Evolutionary conservation across 2,888 invertebrate species (phyloP).

Genomic region (Caenorhabditis sulstoni): DNA sequence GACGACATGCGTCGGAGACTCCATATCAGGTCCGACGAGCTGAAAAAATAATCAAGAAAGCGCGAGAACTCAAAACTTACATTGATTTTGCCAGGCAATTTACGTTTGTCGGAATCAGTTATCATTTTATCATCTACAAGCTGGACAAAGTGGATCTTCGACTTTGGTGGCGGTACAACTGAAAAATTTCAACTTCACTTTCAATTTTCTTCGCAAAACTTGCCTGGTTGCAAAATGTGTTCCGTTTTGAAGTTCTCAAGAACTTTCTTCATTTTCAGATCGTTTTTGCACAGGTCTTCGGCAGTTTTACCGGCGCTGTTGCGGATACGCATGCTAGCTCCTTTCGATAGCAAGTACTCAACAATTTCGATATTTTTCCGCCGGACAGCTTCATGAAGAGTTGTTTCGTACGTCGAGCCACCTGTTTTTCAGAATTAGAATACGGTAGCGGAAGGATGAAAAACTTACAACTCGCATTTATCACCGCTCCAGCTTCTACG

Average conservation of each 20-base stretch:
- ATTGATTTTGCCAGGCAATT: conserved; percentile 55
- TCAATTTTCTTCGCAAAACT: not conserved
- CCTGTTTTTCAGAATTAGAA: no score
- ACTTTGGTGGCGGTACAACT: conserved; percentile 59
- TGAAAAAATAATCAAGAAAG: conserved; percentile 30
- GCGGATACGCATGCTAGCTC: conserved; percentile 57
- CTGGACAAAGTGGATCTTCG: conserved; percentile 45
- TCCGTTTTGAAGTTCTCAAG: conserved; percentile 30
- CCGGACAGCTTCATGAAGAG: conserved; percentile 62
- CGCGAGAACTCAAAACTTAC: no score
- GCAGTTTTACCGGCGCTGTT: conserved; percentile 41
- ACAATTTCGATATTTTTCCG: conserved; percentile 37
- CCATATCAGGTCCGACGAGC: conserved; percentile 45
- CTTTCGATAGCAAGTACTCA: conserved; percentile 63
- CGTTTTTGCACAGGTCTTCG: conserved; percentile 25
- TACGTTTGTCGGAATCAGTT: conserved; percentile 28
- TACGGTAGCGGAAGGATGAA: no score
- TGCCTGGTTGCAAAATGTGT: conserved; percentile 44
- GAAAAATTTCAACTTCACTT: conserved; percentile 11
- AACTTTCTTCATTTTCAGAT: conserved; percentile 33
- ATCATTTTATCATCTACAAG: conserved; percentile 40
- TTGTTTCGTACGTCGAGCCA: conserved; percentile 49
- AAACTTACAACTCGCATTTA: conserved; percentile 63
- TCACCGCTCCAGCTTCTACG: conserved; percentile 63
- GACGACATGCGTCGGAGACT: conserved; percentile 39